phyloP scores from a whole-genome alignment of 2,797 vertebrate species.

The Helarctos malayanus region DNA sequence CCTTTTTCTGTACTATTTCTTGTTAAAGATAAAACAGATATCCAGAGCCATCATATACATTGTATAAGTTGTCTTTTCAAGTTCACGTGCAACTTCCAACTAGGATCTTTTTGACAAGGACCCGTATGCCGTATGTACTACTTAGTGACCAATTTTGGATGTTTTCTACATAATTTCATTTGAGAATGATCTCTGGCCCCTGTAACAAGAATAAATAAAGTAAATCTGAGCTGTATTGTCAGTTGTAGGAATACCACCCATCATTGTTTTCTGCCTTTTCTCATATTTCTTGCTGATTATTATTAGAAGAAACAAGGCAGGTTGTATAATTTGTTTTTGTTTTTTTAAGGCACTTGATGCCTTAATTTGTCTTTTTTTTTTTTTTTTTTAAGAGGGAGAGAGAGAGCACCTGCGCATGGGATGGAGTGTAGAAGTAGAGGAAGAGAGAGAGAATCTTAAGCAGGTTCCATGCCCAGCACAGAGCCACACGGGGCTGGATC shows the following conservation, averaged over 20 bases:
- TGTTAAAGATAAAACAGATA: background rate
- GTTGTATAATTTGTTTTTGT: conserved; percentile 40
- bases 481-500: background rate
- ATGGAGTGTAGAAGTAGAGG: no score
- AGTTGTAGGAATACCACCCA: background rate
- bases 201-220: background rate
- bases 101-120: background rate
- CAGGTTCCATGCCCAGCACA: background rate
- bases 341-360: background rate
- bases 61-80: background rate
- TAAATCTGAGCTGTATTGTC: background rate
- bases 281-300: background rate
- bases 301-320: conserved; percentile 40
- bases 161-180: background rate
- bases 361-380: background rate
- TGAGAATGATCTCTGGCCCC: background rate
- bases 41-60: background rate
- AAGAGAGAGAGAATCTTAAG: background rate
- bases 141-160: background rate
- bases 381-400: background rate
- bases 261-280: background rate
- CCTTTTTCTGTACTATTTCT: conserved; percentile 1
- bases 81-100: background rate
- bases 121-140: background rate
- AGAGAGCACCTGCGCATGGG: no score